Conservation (phyloP, 2,888 invertebrate species). For the Mythimna impura region DNA sequence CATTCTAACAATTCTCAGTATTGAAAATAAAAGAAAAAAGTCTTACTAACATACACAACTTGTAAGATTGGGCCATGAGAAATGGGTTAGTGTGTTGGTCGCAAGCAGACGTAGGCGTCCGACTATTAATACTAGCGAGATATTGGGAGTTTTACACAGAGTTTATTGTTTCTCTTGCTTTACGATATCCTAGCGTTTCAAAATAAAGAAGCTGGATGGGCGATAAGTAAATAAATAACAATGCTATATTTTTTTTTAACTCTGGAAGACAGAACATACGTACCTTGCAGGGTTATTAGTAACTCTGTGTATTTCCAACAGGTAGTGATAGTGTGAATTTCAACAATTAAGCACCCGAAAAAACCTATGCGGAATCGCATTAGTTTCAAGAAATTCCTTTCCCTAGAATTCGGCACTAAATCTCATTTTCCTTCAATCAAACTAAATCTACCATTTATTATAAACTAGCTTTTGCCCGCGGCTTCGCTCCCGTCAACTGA, state of each 20-base stretch:
- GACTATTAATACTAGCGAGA: constrained; percentile 46
- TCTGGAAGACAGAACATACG: neutral
- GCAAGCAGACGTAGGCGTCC: constrained; percentile 56
- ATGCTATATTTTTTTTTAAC: neutral
- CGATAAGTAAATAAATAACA: constrained; percentile 31
- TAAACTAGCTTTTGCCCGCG: too few relatives aligned
- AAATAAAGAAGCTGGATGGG: constrained; percentile 19
- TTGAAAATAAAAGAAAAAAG: constrained; percentile 38
- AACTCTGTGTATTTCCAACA: too few relatives aligned
- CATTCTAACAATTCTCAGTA: constrained; percentile 22
- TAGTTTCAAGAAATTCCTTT: too few relatives aligned
- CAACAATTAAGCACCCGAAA: too few relatives aligned
- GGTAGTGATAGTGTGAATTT: too few relatives aligned
- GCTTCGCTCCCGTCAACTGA: too few relatives aligned
- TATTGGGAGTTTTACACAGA: constrained; percentile 30
- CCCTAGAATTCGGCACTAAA: too few relatives aligned
- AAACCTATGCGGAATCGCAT: too few relatives aligned
- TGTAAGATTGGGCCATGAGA: constrained; percentile 48
- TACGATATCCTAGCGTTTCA: constrained; percentile 35
- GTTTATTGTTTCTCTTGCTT: constrained; percentile 37
- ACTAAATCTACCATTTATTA: neutral
- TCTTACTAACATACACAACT: constrained; percentile 42
- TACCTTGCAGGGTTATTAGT: too few relatives aligned
- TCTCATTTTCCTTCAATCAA: too few relatives aligned
- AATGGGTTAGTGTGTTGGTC: constrained; percentile 57